phyloP scores from a whole-genome alignment of 2,797 vertebrate genomes.

The Remorina albescens region DNA sequence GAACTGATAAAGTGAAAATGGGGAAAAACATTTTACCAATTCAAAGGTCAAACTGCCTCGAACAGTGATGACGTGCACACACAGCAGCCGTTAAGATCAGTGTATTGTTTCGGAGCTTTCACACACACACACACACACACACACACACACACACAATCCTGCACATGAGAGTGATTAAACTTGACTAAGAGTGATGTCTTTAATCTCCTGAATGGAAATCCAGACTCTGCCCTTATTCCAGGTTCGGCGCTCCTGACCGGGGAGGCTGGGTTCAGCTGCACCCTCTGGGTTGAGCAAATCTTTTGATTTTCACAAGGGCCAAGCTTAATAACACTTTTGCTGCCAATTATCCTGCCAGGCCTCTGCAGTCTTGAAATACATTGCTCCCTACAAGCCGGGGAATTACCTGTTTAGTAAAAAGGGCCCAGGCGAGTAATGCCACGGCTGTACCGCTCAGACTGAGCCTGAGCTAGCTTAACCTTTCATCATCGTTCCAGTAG shows the following conservation, averaged over 20 bases:
- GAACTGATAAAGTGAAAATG: background rate
- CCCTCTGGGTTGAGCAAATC: conserved; percentile 50
- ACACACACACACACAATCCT: conserved; percentile 4
- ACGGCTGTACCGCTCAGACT: conserved; percentile 3
- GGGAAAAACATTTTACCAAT: background rate
- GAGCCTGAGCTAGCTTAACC: conserved; percentile 28
- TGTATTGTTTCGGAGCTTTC: background rate
- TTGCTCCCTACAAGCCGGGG: conserved; percentile 14
- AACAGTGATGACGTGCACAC: background rate
- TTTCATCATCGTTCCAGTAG: conserved; percentile 38
- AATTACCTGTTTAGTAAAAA: conserved; percentile 51
- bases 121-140: background rate
- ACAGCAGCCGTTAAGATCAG: background rate
- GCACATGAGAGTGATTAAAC: conserved; percentile 39
- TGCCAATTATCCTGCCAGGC: conserved; percentile 39
- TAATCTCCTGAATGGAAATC: conserved; percentile 62
- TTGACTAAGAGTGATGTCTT: conserved; percentile 61
- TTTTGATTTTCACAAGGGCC: conserved; percentile 54
- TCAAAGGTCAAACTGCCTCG: background rate
- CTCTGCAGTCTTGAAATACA: conserved; percentile 29
- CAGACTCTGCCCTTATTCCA: conserved; percentile 37
- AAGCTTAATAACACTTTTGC: conserved; percentile 49
- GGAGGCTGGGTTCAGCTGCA: conserved; percentile 18
- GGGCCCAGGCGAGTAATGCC: conserved; percentile 27
- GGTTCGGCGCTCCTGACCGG: conserved; percentile 8